phyloP scores from a whole-genome alignment of 2,113 vertebrate genomes.

The Amphilophus citrinellus region DNA sequence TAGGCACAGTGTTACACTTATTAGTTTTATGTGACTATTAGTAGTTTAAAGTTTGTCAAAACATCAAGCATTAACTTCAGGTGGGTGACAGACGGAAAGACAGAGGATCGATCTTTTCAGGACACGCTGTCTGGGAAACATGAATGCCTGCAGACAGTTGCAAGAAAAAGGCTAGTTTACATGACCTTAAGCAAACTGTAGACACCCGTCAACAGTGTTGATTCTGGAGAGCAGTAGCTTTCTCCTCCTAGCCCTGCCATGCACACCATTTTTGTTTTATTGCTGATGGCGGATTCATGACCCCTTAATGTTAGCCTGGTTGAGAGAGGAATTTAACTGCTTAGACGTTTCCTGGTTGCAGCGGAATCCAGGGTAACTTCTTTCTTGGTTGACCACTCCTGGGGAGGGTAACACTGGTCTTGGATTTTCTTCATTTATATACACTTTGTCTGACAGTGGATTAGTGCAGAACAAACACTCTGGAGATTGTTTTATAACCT shows the following conservation, averaged over 20 bases:
- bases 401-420: not conserved
- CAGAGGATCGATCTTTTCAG: not conserved
- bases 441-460: not conserved
- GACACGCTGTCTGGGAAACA: not conserved
- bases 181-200: slow-evolving; percentile 3
- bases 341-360: not conserved
- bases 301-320: not conserved
- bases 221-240: slow-evolving; percentile 1
- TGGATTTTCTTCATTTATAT: not conserved
- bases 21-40: not conserved
- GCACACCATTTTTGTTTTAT: slow-evolving; percentile 14
- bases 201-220: not conserved
- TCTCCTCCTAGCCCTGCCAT: not conserved
- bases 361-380: not conserved
- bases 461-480: not conserved
- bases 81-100: not conserved
- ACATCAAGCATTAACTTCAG: not conserved
- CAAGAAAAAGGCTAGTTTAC: not conserved
- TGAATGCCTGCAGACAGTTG: not conserved
- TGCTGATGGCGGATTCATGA: slow-evolving; percentile 5
- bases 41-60: not conserved
- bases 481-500: not conserved
- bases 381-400: not conserved
- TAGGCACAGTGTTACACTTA: not conserved
- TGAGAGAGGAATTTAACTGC: not conserved